A percentile compares a stretch with the other conserved stretches of the same genome.
Conservation (phyloP, 2,797 vertebrate species). For the Enteromius trimaculatus region DNA sequence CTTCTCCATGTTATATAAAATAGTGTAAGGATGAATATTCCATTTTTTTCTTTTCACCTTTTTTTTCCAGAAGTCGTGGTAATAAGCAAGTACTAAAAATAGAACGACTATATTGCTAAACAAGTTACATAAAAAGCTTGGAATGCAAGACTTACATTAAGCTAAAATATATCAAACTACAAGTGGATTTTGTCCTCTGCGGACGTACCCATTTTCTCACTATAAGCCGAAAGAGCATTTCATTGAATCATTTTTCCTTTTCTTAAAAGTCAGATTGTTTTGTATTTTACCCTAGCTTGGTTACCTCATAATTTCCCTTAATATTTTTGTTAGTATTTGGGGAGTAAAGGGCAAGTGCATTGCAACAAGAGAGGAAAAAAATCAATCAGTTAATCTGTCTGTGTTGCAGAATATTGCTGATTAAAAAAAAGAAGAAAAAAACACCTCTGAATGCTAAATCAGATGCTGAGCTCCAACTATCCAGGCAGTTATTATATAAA, state of each 20-base stretch:
- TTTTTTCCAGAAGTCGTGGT: conserved; percentile 72
- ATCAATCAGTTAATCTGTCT: conserved; percentile 24
- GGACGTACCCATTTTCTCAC: conserved; percentile 72
- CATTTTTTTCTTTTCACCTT: conserved; percentile 68
- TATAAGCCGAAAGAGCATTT: conserved; percentile 66
- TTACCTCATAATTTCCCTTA: conserved; percentile 75
- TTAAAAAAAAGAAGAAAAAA: neutral
- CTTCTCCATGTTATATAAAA: conserved; percentile 77
- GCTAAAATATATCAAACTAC: conserved; percentile 82
- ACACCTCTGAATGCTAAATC: neutral
- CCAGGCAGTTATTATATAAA: conserved; percentile 33
- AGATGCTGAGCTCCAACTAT: conserved; percentile 24
- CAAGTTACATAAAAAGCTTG: conserved; percentile 80
- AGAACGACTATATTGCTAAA: conserved; percentile 77
- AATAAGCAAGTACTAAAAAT: conserved; percentile 75
- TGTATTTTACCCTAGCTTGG: conserved; percentile 51
- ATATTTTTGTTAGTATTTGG: conserved; percentile 68
- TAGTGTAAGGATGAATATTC: conserved; percentile 76
- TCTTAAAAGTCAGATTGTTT: conserved; percentile 57
- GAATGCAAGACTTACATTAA: conserved; percentile 83
- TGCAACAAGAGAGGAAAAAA: conserved; percentile 75
- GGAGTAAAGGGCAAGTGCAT: conserved; percentile 78
- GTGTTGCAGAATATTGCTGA: conserved; percentile 12
- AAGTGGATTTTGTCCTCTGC: conserved; percentile 69
- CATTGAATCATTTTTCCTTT: conserved; percentile 32